A percentile compares a stretch with the other conserved stretches of the same genome.
Conservation (phyloP, 2,888 invertebrate genomes). For the Philopedon plagiatum region DNA sequence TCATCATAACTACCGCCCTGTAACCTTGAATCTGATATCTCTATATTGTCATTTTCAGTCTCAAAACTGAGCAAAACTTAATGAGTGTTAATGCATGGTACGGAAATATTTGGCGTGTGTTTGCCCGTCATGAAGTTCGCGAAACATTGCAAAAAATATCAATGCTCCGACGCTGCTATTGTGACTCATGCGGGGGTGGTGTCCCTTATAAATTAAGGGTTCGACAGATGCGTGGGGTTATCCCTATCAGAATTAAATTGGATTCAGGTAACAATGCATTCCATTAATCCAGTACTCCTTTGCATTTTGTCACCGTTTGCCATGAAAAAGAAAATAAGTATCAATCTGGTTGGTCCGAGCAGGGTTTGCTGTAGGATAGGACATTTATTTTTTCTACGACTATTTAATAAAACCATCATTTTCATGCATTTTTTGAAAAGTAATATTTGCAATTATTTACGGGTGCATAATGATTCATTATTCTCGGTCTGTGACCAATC, state of each 20-base stretch:
- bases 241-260: constrained; percentile 41
- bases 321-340: not conserved
- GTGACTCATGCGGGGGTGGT: constrained; percentile 63
- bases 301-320: constrained; percentile 28
- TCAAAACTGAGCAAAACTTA: constrained; percentile 22
- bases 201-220: constrained; percentile 53
- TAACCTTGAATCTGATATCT: constrained; percentile 32
- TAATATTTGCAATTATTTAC: too few species aligned
- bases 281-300: constrained; percentile 31
- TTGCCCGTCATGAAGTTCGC: constrained; percentile 51
- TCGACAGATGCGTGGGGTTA: constrained; percentile 57
- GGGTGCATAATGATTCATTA: too few species aligned
- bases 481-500: too few species aligned
- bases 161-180: constrained; percentile 49
- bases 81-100: constrained; percentile 38
- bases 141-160: too few species aligned
- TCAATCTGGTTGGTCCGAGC: constrained; percentile 19
- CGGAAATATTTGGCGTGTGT: constrained; percentile 54
- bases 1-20: constrained; percentile 3
- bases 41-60: constrained; percentile 13
- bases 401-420: too few species aligned
- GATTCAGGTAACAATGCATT: constrained; percentile 44
- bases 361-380: too few species aligned
- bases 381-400: too few species aligned
- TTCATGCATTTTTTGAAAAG: too few species aligned